A percentile compares a stretch with the other conserved stretches of the same genome.
Evolutionary conservation across 2,113 vertebrate genomes (phyloP).

Genomic region (human): GRCh38 chr5:55472501-55473000

Average conservation of each 20-base stretch:
- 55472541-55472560: too few species aligned
- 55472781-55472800: background rate
- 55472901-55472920: background rate
- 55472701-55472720: rapidly evolving
- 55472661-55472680: too few species aligned
- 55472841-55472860: background rate
- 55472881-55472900: rapidly evolving
- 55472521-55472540: too few species aligned
- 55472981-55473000: background rate
- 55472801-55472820: background rate
- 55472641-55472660: too few species aligned
- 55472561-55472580: too few species aligned
- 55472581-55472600: too few species aligned
- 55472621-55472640: too few species aligned
- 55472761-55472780: too few species aligned
- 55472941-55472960: background rate
- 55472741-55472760: too few species aligned
- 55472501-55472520: too few species aligned
- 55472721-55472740: too few species aligned
- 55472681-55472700: rapidly evolving
- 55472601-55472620: too few species aligned
- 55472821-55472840: background rate
- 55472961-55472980: background rate
- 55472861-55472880: background rate
- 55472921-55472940: background rate